Percentiles rank a stretch among this genome's conserved stretches.
Evolutionary conservation across 2,797 vertebrate genomes (phyloP).

Genomic region (Mormyrops attenuatus): DNA sequence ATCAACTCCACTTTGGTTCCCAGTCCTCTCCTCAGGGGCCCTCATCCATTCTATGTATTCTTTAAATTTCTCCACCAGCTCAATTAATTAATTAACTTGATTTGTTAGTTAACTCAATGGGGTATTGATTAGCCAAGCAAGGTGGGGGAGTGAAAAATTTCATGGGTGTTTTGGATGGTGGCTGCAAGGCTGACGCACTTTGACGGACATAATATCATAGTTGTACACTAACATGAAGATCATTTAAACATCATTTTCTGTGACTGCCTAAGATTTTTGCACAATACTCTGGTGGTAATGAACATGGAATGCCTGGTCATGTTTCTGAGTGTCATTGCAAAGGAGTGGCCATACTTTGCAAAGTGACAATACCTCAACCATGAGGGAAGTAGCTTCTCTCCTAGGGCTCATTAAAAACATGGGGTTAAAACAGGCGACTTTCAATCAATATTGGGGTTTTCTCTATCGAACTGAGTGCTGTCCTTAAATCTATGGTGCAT

Average conservation of each 20-base stretch:
- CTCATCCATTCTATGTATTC: neutral
- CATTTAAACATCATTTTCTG: neutral
- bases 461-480: neutral
- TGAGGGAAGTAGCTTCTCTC: neutral
- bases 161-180: neutral
- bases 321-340: neutral
- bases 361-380: neutral
- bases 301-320: neutral
- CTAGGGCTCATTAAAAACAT: neutral
- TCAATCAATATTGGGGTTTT: neutral
- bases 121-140: neutral
- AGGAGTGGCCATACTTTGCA: neutral
- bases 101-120: neutral
- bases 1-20: neutral
- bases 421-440: neutral
- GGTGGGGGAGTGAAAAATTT: neutral
- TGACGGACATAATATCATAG: neutral
- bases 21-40: neutral
- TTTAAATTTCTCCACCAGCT: neutral
- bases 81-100: neutral
- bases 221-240: neutral
- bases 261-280: neutral
- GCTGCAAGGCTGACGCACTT: neutral
- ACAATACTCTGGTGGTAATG: neutral
- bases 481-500: neutral